Base-by-base conservation (phyloP, 2,113 vertebrate species). In the Mystacornis crossleyi region DNA sequence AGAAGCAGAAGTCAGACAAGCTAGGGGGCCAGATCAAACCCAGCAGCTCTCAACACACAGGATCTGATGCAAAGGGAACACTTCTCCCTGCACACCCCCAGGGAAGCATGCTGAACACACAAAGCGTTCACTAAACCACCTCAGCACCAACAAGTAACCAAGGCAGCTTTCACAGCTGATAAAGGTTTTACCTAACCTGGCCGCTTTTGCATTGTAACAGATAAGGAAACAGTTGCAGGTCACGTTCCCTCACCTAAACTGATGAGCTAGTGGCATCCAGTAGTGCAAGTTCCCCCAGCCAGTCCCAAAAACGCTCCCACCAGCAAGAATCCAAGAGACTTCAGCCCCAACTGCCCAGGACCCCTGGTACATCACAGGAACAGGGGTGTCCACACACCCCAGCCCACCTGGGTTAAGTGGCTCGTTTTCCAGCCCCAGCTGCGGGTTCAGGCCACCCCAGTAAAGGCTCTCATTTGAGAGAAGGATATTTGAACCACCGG, bases 241-340 rank as follows among this genome's bases (percentile, higher is more conserved):
- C 95, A 93, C 51, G 7, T 95, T 96, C 93, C 80, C 93, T 93
- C 95, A 81, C 89, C 95, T 93, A 71, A 92, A 92, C 83, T 55
- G 80, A 95, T 89, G 86, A 82, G 72, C 91, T 93, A 34, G 82
- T 91, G 96, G 96, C 95, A 97, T 97, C 94, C 95, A 94, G 96
- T 95, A 97, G 72, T 43, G 86, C 96, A 95, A 97, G 96, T 97
- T 97, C 64, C 93, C 64, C 64, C 5, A 92, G 95, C 64, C 72
- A 89, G 75, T 70, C 58, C 67, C 50, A 69, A 92, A 93, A 88
- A 60, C 5, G 14, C 86, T 87, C 70, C 70, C 8, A 1, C 43
- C 81, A 88, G 50, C 36, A 86, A 66, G 71, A 92, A 96, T 94
- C 45, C 71, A 23, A 29, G 20, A 87, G 34, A 57, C 34, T 45